These are phyloP conservation scores for Rhodinocichla rosea DNA, from an alignment of 2,113 vertebrate genomes.

Conservation along the genomic window DNA sequence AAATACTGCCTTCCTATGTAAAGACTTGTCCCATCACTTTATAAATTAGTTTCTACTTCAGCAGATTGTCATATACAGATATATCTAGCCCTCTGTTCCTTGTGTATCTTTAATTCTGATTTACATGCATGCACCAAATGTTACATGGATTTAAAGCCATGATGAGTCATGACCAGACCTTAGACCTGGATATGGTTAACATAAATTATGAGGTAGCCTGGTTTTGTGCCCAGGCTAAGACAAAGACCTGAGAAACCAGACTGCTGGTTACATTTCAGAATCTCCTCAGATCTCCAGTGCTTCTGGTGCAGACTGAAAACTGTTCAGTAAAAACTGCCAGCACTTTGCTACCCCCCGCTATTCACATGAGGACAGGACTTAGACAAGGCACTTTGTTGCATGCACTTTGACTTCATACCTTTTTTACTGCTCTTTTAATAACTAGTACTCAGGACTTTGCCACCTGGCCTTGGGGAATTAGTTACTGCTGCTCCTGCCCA, in stretches of 20 bases:
- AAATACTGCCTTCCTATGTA: background rate
- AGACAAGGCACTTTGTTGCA: background rate
- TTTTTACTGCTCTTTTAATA: background rate
- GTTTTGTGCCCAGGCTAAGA: background rate
- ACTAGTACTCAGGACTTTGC: background rate
- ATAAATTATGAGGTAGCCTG: background rate
- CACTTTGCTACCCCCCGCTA: background rate
- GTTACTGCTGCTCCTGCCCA: background rate
- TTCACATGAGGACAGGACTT: rapidly evolving
- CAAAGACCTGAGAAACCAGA: background rate
- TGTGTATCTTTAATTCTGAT: background rate
- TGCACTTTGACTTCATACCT: background rate
- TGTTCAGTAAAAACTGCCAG: background rate
- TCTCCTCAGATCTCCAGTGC: background rate
- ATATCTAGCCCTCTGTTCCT: background rate
- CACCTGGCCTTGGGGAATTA: background rate
- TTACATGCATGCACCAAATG: background rate
- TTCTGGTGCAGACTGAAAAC: background rate
- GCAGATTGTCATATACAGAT: background rate
- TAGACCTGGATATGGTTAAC: background rate
- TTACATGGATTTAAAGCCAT: background rate
- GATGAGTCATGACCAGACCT: background rate
- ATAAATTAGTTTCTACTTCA: background rate
- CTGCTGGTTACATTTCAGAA: background rate
- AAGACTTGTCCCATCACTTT: background rate